Conservation (phyloP, 2,888 invertebrate genomes). For the Sussaba pulchella region DNA sequence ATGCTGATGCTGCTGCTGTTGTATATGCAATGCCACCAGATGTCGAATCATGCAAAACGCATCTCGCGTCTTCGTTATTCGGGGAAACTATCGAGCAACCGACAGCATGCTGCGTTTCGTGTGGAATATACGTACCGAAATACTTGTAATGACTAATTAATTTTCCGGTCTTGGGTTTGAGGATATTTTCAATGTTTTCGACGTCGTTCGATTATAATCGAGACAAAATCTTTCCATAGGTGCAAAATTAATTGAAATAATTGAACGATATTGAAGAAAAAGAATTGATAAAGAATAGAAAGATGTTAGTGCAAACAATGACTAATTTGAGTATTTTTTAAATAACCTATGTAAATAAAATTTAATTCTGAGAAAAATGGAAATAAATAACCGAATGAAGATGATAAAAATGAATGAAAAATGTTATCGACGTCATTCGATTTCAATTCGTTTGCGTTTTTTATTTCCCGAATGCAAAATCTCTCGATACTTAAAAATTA, state of each 20-base stretch:
- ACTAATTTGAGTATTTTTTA: no score
- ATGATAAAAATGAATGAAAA: no score
- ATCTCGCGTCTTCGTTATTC: conserved; percentile 31
- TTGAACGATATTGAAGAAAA: conserved; percentile 3
- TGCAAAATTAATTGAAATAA: no score
- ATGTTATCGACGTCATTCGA: no score
- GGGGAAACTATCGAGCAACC: conserved; percentile 44
- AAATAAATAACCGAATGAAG: no score
- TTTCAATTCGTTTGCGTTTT: no score
- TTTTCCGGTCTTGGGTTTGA: not conserved
- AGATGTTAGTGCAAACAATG: not conserved
- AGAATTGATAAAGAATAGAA: not conserved
- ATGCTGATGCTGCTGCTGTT: conserved; percentile 7
- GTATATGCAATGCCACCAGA: conserved; percentile 34
- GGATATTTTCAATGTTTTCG: not conserved
- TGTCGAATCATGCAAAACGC: conserved; percentile 47
- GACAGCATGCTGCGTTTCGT: not conserved
- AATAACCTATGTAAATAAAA: no score
- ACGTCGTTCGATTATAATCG: no score
- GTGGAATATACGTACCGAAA: not conserved
- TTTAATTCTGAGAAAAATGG: no score
- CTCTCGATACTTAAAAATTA: no score
- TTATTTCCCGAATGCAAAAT: no score
- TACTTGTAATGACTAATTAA: not conserved
- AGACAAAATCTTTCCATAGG: no score